Base-by-base conservation (phyloP, 2,888 invertebrate species). In the Acanthoscelides obtectus region DNA sequence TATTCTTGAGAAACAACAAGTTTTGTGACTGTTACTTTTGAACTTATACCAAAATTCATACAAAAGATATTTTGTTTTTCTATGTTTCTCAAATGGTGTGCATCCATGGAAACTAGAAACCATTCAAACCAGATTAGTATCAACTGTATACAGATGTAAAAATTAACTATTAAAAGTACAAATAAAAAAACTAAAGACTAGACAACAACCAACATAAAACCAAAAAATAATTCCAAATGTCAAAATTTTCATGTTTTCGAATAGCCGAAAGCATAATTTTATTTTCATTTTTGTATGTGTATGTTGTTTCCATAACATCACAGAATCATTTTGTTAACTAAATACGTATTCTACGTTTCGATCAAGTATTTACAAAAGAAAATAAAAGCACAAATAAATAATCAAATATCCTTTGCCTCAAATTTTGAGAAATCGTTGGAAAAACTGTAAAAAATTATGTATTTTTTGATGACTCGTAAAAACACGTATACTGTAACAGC, bases 121-220 rank as follows among this genome's bases (percentile, higher is more conserved):
- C n/a, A n/a, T n/a, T n/a, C n/a, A n/a, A n/a, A n/a, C n/a, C n/a
- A n/a, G n/a, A n/a, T n/a, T n/a, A n/a, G n/a, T n/a, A n/a, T n/a
- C n/a, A n/a, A 45, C 45, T 45, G 17, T 45, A 45, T 45, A 45
- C 45, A 6, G 25, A 25, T 25, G 25, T 25, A 25, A 45, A 12
- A 45, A 45, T 45, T 4, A 45, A 45, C 45, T 45, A 45, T 45
- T 45, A 45, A 45, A 45, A 45, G 45, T 45, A 80, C 74, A 22
- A n/a, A 22, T 67, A 67, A 68, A 25, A 78, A 80, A 79, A 78
- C 78, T 82, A 82, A 79, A 81, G 82, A 82, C 82, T 82, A 82
- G 82, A 82, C 82, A 82, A 82, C 82, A 82, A 82, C 81, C 79
- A 77, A 77, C 77, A 74, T 73, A 76, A 73, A 77, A 76, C 75